Evolutionary conservation across 2,797 vertebrate genomes (phyloP), one percentile per base, ranked within the genome.

Genomic region (Gymnothorax javanicus): DNA sequence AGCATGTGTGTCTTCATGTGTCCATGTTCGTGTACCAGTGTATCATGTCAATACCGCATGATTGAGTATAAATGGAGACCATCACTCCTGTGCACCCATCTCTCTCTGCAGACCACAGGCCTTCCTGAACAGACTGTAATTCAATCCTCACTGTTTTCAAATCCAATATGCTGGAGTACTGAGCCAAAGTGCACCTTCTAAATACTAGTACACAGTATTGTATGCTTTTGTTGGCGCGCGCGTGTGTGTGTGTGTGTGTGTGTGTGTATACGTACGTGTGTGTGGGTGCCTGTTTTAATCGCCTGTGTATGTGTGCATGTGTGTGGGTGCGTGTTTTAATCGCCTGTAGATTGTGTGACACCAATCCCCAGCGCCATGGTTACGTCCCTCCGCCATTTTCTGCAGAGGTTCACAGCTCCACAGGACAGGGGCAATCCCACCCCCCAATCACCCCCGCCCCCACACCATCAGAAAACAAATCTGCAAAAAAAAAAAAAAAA

Each of bases 321-420:
- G 5, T 60, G 59, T 60, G 59, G 11, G 59, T 90, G 90, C 87
- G 91, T 91, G 90, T 88, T 91, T 90, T 86, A 90, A 88, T 27
- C 13, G 83, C 27, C n/a, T 92, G 94, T 33, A 50, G 1, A 59
- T 4, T 11, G 17, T n/a, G 79, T 82, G 71, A 6, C 13, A 5
- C 33, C 17, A 20, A 3, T 4, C 50, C 25, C 13, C 15, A 27
- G 50, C 11, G 75, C 43, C 27, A 13, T 4, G 3, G 59, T 15
- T 56, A 8, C 15, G 4, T 94, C 90, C 50, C 50, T 87, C 90
- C 87, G 85, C 88, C 82, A 96, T 98, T 97, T 98, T 97, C 20
- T 17, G 75, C 93, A 93, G 96, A 96, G 94, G 96, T 97, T 97
- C 93, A 83, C 95, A 94, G 94, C 97, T 97, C 97, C 96, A 97